Conservation (phyloP, 2,113 vertebrate genomes). For the Cyanoderma ruficeps region DNA sequence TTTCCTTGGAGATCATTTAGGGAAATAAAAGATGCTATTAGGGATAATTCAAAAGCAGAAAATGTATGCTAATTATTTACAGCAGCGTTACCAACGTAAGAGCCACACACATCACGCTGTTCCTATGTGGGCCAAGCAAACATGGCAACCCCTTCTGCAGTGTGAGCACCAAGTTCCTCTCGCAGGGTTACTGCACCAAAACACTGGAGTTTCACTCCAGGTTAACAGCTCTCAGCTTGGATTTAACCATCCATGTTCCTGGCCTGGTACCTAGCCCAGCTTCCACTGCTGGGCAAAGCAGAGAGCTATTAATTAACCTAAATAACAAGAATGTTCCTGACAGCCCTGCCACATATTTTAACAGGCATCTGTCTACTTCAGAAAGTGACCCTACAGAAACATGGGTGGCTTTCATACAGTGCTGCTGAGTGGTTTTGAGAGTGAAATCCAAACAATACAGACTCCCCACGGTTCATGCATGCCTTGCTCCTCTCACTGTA, state of each 20-base stretch:
- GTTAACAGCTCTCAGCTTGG: background rate
- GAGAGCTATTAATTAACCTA: background rate
- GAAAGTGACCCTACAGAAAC: background rate
- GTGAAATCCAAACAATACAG: background rate
- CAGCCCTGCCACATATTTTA: background rate
- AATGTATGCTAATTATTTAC: background rate
- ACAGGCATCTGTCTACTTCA: background rate
- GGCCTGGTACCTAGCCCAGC: background rate
- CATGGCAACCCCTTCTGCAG: rapidly evolving
- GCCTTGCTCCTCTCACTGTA: too few relatives aligned
- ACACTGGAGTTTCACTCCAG: background rate
- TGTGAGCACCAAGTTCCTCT: rapidly evolving
- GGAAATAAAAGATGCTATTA: background rate
- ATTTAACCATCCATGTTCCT: background rate
- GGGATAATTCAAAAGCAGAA: background rate
- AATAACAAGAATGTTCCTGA: background rate
- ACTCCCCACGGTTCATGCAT: rapidly evolving
- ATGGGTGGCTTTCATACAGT: background rate
- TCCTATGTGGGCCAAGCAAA: background rate
- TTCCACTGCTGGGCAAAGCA: background rate
- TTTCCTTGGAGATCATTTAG: background rate
- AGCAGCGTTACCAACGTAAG: background rate
- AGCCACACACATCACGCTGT: background rate
- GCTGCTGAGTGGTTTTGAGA: background rate
- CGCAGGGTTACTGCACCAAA: background rate